These are phyloP conservation scores for Orchesellides sinensis DNA, from an alignment of 2,888 invertebrate genomes.

Conservation along the genomic window DNA sequence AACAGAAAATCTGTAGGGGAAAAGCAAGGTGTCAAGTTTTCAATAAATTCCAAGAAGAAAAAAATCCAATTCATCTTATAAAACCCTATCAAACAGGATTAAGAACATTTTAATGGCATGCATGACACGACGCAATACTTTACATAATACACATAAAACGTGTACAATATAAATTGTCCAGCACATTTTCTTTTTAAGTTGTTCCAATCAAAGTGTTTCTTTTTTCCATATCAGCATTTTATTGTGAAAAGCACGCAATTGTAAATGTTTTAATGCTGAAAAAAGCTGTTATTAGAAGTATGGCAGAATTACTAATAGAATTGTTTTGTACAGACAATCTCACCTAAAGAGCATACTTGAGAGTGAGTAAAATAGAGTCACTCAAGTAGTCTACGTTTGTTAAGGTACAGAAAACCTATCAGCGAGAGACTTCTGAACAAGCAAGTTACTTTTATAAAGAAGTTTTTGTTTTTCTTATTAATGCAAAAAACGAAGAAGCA, in stretches of 20 bases:
- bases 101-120: constrained; percentile 27
- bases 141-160: neutral
- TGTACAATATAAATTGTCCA: constrained; percentile 56
- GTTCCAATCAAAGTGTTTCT: neutral
- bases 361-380: neutral
- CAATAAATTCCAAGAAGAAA: constrained; percentile 56
- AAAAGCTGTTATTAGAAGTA: constrained; percentile 26
- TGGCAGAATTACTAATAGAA: constrained; percentile 26
- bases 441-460: neutral
- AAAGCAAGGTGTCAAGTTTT: constrained; percentile 61
- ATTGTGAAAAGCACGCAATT: constrained; percentile 39
- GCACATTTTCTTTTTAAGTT: neutral
- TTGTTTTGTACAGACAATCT: constrained; percentile 19
- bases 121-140: constrained; percentile 32
- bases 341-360: constrained; percentile 18
- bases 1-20: neutral
- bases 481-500: neutral
- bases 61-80: constrained; percentile 52
- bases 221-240: constrained; percentile 11
- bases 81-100: constrained; percentile 55
- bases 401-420: constrained; percentile 2
- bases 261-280: neutral
- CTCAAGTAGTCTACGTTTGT: constrained; percentile 15
- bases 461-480: neutral
- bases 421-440: neutral